Base-by-base conservation (phyloP, 2,797 vertebrate genomes). In the Galago senegalensis region DNA sequence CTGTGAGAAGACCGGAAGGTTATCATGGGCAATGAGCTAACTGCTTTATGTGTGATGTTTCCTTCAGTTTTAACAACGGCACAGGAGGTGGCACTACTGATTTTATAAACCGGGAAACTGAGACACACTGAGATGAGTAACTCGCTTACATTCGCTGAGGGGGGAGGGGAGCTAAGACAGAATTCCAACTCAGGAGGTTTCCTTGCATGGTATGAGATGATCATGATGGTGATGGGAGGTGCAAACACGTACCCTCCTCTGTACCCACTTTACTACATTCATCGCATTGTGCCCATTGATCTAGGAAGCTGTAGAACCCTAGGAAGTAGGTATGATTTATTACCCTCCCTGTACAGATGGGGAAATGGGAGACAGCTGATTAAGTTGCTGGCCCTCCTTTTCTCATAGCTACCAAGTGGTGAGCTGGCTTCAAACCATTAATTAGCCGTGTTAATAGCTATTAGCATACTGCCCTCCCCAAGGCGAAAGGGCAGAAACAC, bases 21-120 rank as follows among this genome's bases (percentile, higher is more conserved):
- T 56, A 65, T 80, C 18, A 29, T 3, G 81, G 92, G 61, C 75
- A 27, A 46, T 5, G 25, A 9, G 49, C 89, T 87, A 23, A 92
- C 40, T 12, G 49, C 17, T 72, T 84, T 31, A 23, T 4, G 40
- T 37, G 21, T 0, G 5, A 21, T 25, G 3, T 77, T 29, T 65
- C 75, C 34, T 70, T 95, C 34, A 72, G 65, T 82, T 34, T 31
- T 87, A 27, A n/a, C 2, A 61, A 31, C 3, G 84, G 40, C 25
- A 61, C 11, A 46, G 16, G 34, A 89, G 23, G 4, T 20, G 80
- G 31, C 5, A n/a, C 25, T 27, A 58, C 3, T 70, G 34, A 88
- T 34, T 88, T 75, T 67, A 85, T 49, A 95, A 86, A 70, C 46
- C 37, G 81, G 40, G 72, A 84, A 89, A 90, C 11, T 5, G 46